Conservation (phyloP, 2,113 vertebrate genomes). For the Daphoenositta chrysoptera region DNA sequence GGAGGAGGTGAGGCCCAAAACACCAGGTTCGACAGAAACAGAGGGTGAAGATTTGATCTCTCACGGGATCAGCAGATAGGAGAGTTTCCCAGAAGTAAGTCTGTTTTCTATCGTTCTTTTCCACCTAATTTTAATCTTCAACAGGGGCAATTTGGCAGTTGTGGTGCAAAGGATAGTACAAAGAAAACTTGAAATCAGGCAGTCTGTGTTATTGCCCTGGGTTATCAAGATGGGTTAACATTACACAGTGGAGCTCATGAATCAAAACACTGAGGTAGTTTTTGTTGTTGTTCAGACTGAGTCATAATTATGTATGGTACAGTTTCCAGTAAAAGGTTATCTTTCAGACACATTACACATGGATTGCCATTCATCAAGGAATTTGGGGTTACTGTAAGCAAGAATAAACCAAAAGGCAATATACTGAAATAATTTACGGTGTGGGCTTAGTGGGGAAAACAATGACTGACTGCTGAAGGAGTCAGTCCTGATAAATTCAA, state of each 20-base stretch:
- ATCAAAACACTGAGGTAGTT: neutral
- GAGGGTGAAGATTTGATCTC: neutral
- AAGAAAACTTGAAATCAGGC: neutral
- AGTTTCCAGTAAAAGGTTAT: slow-evolving; percentile 25
- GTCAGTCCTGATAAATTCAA: neutral
- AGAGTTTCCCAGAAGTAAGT: neutral
- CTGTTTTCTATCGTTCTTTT: neutral
- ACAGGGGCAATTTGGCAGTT: neutral
- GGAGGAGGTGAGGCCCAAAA: neutral
- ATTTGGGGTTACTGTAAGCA: neutral
- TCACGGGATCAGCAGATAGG: neutral
- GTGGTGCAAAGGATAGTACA: neutral
- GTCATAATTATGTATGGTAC: neutral
- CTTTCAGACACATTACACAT: neutral
- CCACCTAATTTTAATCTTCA: neutral
- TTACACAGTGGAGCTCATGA: neutral
- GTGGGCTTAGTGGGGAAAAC: neutral
- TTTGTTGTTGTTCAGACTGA: slow-evolving; percentile 6
- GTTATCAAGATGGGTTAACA: neutral
- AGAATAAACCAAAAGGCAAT: neutral
- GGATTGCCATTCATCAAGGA: neutral
- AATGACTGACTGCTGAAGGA: neutral
- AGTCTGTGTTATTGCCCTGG: neutral
- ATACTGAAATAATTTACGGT: neutral
- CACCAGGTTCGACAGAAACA: neutral